These are phyloP conservation scores for Apostichopus parvimensis DNA, from an alignment of 35 echinoderm and acorn worm species.

Conservation along the genomic window DNA sequence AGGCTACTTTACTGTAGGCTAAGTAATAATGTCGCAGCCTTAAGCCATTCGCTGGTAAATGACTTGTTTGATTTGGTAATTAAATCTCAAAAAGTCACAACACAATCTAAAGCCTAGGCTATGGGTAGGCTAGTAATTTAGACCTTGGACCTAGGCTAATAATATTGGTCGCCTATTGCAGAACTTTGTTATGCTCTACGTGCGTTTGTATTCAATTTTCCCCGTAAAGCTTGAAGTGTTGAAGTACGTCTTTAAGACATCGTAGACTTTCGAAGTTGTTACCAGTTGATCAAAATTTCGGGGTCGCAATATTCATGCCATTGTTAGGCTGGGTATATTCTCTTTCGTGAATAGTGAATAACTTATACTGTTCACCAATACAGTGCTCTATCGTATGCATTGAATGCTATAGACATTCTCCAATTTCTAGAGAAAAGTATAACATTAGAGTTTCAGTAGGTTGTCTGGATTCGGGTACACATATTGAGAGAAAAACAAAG, in stretches of 20 bases:
- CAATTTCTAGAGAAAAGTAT: conserved; percentile 1
- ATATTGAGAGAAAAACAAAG: background rate
- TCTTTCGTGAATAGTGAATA: conserved; percentile 7
- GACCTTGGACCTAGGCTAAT: too few relatives aligned
- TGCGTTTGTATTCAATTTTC: too few relatives aligned
- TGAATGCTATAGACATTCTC: background rate
- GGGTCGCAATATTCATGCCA: conserved; percentile 12
- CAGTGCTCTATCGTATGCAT: too few relatives aligned
- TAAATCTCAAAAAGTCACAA: too few relatives aligned
- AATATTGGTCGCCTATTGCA: too few relatives aligned
- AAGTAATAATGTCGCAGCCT: too few relatives aligned
- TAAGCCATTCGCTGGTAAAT: too few relatives aligned
- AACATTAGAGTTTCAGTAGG: conserved; percentile 14
- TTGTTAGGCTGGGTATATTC: conserved; percentile 13
- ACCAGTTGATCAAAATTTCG: conserved; percentile 14
- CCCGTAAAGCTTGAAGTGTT: background rate
- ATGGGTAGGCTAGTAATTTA: too few relatives aligned
- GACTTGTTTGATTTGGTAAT: too few relatives aligned
- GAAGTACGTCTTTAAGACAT: conserved; percentile 5
- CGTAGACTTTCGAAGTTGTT: conserved; percentile 1
- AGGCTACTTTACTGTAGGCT: too few relatives aligned
- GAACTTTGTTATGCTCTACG: too few relatives aligned
- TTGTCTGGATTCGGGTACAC: conserved; percentile 12
- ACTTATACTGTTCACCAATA: background rate
- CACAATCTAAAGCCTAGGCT: too few relatives aligned